A percentile compares a stretch with the other conserved stretches of the same genome.
Conservation (phyloP, 1,140 invertebrate species). For the Drosophila bocki region DNA sequence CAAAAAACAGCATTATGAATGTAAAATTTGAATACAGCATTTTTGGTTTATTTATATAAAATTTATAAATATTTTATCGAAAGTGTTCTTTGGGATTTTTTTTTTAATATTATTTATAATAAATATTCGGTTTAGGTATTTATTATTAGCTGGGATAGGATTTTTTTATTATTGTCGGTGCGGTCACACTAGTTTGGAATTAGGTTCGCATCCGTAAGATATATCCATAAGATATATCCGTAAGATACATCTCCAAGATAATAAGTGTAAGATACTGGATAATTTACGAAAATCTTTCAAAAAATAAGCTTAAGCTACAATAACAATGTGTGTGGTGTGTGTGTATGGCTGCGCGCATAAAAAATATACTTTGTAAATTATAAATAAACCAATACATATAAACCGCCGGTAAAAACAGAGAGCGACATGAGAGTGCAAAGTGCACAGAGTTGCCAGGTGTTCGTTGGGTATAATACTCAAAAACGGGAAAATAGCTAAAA, state of each 20-base stretch:
- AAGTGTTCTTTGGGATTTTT: no score
- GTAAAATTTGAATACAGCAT: no score
- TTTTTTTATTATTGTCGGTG: not conserved
- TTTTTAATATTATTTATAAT: no score
- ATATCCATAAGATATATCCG: not conserved
- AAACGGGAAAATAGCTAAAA: slow-evolving; percentile 1
- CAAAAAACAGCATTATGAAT: no score
- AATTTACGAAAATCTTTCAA: not conserved
- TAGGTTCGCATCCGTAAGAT: not conserved
- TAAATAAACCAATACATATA: slow-evolving; percentile 73
- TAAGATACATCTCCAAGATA: not conserved
- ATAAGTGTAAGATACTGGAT: not conserved
- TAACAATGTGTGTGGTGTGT: not conserved
- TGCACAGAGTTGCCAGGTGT: slow-evolving; percentile 54
- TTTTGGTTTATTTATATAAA: no score
- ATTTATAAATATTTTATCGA: no score
- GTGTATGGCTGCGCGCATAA: not conserved
- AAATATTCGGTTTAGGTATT: not conserved
- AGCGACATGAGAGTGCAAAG: slow-evolving; percentile 24
- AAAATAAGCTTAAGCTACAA: not conserved
- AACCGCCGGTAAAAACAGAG: slow-evolving; percentile 75
- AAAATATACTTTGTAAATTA: slow-evolving; percentile 55
- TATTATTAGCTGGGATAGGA: not conserved
- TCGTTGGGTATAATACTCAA: not conserved
- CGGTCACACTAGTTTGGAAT: not conserved